Evolutionary conservation across 2,113 vertebrate genomes (phyloP).

Genomic region (Pipra filicauda): DNA sequence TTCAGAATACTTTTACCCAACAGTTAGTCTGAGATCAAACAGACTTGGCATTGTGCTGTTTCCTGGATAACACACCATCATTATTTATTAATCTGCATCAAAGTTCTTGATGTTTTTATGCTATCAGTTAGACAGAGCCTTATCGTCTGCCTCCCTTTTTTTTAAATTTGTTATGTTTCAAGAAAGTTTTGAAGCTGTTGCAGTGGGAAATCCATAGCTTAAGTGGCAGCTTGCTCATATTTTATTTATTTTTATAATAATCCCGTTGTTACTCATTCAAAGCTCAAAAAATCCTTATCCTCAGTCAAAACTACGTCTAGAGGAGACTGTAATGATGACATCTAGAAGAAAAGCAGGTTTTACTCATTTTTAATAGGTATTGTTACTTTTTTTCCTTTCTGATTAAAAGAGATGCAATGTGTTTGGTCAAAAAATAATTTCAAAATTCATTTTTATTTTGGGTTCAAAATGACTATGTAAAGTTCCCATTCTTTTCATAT

Average conservation of each 20-base stretch:
- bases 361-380: background rate
- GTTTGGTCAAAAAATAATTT: background rate
- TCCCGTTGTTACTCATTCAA: background rate
- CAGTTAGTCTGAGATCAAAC: constrained; percentile 63
- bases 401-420: background rate
- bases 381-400: background rate
- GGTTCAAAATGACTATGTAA: background rate
- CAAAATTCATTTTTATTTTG: background rate
- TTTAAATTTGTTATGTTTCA: constrained; percentile 30
- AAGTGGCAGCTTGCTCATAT: constrained; percentile 46
- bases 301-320: background rate
- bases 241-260: constrained; percentile 54
- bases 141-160: constrained; percentile 7
- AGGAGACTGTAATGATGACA: background rate
- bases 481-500: background rate
- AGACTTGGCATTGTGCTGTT: constrained; percentile 38
- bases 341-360: background rate
- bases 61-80: constrained; percentile 62
- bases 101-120: constrained; percentile 59
- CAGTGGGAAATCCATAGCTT: constrained; percentile 32
- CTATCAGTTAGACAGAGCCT: constrained; percentile 34
- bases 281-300: background rate
- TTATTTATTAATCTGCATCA: constrained; percentile 65
- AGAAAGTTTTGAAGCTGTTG: constrained; percentile 49
- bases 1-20: constrained; percentile 62